Base-by-base conservation (phyloP, 2,797 vertebrate genomes). In the Morelia viridis region DNA sequence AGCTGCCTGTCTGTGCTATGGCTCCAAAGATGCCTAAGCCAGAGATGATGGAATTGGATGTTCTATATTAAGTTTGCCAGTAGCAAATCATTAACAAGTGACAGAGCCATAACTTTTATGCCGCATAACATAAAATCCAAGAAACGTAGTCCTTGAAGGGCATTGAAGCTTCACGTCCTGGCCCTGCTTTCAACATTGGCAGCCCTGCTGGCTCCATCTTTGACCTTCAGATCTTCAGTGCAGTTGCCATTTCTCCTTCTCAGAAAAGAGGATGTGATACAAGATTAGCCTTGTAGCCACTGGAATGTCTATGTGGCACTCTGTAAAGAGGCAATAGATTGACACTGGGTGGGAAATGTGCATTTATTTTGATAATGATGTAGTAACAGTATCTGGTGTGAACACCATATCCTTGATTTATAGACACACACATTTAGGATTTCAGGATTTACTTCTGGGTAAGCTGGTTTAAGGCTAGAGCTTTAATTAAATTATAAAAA, bases 401-500 rank as follows among this genome's bases (percentile, higher is more conserved):
- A 60, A 60, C 31, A 12, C 57, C 31, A 41, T 24, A 87, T 35
- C 22, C 85, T 35, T 85, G n/a, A 60, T 86, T 31, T 86, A 86
- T 35, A 87, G 57, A 86, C 5, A 60, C 8, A 86, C 5, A 35
- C 10, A 35, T 17, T 85, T n/a, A 58, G 56, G 56, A 58, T 60
- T 87, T 19, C 58, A 87, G 61, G 11, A 61, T 12, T 85, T 84
- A 60, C 12, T 62, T 76, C 1, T 5, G 65, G n/a, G 53, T 7
- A 71, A 76, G 9, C 9, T 64, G 50, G 19, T 19, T 41, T 24
- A 83, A 28, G 24, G 80, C 8, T 56, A 2, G 46, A 64, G 65
- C 58, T 64, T 87, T 87, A 90, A 90, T 87, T 62, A 76, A 68
- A 71, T 87, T 90, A 80, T 87, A 80, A 80, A 41, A 62, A 58